Base-by-base conservation (phyloP, 1,140 invertebrate genomes). In the Drosophila quadrilineata region DNA sequence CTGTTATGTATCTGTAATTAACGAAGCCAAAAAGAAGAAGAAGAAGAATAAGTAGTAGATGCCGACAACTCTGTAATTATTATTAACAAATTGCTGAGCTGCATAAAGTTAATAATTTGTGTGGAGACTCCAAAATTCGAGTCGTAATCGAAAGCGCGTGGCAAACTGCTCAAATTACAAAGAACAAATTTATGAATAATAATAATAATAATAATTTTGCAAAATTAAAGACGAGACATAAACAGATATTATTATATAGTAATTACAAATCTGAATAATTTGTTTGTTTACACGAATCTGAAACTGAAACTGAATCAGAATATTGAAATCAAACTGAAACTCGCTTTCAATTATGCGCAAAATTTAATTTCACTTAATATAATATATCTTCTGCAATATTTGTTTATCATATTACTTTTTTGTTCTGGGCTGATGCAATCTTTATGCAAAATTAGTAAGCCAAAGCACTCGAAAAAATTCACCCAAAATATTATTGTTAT, bases 401-500 rank as follows among this genome's bases (percentile, higher is more conserved):
- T 45, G 29, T 58, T 58, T 59, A 45, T 28, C 6, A 16, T 56
- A 58, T 40, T 45, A 31, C 8, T 28, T 10, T 31, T 40, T 38
- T 33, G 19, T 57, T 40, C 43, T 46, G 22, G 79, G 79, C 79
- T 85, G 79, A 85, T 79, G 79, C 74, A 85, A 85, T 86, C 64
- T 71, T 79, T 75, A 86, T 79, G 80, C 71, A 71, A 76, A 84
- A 84, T 84, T 84, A 85, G 74, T 75, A 79, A 84, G 60, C 58
- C 62, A 84, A 60, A 77, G 54, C 45, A 60, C 63, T 63, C 26
- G 22, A 56, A 53, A 67, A 64, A 48, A 21, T n/a, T n/a, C n/a
- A n/a, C n/a, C n/a, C n/a, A n/a, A n/a, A n/a, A n/a, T n/a, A n/a
- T n/a, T n/a, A n/a, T n/a, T n/a, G n/a, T n/a, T n/a, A 33, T 43